Base-by-base conservation (phyloP, 2,888 invertebrate species). In the Argyresthia albistria region DNA sequence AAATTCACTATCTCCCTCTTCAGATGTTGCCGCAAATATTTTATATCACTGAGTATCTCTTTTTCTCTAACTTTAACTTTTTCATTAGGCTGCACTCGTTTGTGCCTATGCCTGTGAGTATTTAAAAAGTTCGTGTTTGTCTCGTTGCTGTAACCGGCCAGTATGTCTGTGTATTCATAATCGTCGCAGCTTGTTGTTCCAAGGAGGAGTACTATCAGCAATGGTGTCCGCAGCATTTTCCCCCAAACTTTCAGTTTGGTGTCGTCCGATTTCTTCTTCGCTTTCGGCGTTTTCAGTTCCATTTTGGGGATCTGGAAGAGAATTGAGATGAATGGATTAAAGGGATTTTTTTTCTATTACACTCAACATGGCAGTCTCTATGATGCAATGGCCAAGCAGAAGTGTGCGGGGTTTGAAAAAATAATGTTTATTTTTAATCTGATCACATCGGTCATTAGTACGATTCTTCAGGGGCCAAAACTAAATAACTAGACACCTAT, bases 1-100 rank as follows among this genome's bases (percentile, higher is more conserved):
- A 93, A 93, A 71, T 92, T 90, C 51, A 83, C 77, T 52, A 87
- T 77, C 54, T 81, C 78, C 58, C 66, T 80, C 56, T 80, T 82
- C 55, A 87, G 69, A 70, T 75, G 73, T n/a, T 81, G 62, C 52
- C 80, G 70, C 60, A 83, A 70, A 73, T 73, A 81, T 51, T 70
- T 78, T 56, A 86, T 79, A 53, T 84, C 83, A 73, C 70, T 81
- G 35, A 84, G 64, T 46, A 64, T 52, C 12, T 62, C 58, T 58
- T 67, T 9, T 4, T 46, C 35, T n/a, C 35, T 9, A 10, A 4
- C 25, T 11, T 9, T 15, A 9, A 62, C 62, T 56, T 66, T 70
- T 3, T 55, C 56, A 53, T 56, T 63, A 47, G 70, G 64, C 60
- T 66, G 67, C 47, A 66, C 58, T 50, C 58, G 62, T 10, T 55